Evolutionary conservation across 2,113 vertebrate species (phyloP).

Genomic region (Empidonax alnorum): DNA sequence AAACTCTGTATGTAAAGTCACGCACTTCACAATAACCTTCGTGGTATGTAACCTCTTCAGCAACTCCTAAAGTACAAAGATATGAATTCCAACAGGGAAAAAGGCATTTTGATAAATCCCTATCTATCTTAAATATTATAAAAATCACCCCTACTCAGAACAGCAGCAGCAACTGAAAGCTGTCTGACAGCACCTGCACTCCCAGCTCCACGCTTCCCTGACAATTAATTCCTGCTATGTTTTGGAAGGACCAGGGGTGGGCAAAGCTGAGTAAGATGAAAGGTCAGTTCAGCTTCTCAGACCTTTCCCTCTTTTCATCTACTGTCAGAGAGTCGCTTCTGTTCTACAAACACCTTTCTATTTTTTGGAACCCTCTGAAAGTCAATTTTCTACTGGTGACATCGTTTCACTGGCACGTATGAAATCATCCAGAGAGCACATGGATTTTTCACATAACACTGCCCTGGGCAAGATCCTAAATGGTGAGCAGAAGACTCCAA

Average conservation of each 20-base stretch:
- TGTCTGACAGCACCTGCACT: neutral
- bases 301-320: neutral
- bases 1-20: neutral
- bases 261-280: neutral
- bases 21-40: fast-evolving
- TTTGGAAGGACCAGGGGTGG: neutral
- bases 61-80: neutral
- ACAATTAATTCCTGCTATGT: neutral
- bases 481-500: neutral
- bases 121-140: neutral
- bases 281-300: conserved; percentile 9
- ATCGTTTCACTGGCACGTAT: neutral
- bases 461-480: neutral
- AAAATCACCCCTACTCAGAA: neutral
- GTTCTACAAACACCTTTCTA: neutral
- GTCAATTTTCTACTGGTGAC: neutral
- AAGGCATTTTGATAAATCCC: neutral
- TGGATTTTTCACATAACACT: neutral
- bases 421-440: neutral
- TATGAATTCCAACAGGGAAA: neutral
- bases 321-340: neutral
- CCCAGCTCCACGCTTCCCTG: neutral
- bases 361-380: neutral
- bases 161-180: neutral
- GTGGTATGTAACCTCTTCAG: neutral